phyloP scores from a whole-genome alignment of 2,797 vertebrate genomes.

The Sciurus carolinensis region DNA sequence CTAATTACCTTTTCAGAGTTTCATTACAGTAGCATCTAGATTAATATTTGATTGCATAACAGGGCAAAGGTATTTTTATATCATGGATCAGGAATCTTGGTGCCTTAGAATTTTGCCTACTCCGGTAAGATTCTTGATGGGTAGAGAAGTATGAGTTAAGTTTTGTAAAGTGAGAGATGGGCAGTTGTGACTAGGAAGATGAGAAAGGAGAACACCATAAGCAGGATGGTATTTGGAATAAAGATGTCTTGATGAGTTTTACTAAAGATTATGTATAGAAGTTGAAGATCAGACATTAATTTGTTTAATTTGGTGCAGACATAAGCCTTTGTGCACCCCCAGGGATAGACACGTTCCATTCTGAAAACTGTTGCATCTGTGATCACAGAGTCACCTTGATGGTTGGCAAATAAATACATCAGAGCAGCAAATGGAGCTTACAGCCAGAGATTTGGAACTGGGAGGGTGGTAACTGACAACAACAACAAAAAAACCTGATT shows the following conservation, averaged over 20 bases:
- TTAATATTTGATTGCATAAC: slow-evolving; percentile 42
- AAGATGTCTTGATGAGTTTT: neutral
- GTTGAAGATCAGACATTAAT: neutral
- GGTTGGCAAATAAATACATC: neutral
- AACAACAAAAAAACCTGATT: neutral
- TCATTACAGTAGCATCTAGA: slow-evolving; percentile 18
- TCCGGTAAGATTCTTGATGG: neutral
- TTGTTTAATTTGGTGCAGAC: neutral
- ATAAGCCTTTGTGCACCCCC: neutral
- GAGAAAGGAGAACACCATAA: neutral
- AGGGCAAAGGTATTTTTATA: neutral
- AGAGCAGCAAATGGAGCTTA: slow-evolving; percentile 25
- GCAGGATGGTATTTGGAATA: neutral
- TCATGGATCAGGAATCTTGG: neutral
- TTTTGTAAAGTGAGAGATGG: neutral
- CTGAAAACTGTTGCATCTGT: slow-evolving; percentile 32
- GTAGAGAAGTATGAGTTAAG: too few relatives aligned
- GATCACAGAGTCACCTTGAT: slow-evolving; percentile 6
- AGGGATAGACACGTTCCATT: slow-evolving; percentile 37
- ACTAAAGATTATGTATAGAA: neutral
- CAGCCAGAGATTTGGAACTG: neutral
- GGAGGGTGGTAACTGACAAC: neutral
- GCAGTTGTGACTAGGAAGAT: neutral
- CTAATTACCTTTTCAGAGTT: slow-evolving; percentile 19
- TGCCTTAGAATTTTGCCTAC: slow-evolving; percentile 36